Evolutionary conservation across 2,797 vertebrate genomes (phyloP), one percentile per base, ranked within the genome.

Genomic region (Pristis pectinata): DNA sequence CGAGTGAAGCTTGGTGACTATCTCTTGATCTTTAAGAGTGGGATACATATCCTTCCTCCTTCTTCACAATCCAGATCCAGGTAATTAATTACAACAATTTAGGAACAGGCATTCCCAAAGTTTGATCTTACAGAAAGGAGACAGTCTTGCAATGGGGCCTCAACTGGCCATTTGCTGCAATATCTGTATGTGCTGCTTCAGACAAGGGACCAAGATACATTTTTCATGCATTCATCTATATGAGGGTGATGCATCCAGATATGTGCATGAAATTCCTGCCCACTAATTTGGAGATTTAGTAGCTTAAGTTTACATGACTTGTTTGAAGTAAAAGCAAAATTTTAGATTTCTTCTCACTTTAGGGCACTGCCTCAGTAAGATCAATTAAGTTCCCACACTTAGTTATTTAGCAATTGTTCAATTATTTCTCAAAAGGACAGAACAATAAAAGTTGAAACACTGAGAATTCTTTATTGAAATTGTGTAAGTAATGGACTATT

Each of bases 391-490:
- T 9, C 7, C 61, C 41, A 1, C 34, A 91, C 87, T 41, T 67
- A 11, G 61, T 61, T 67, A 67, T 8, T 37, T 41, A 24, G 61
- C 87, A 41, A 91, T 67, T 67, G n/a, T 91, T 41, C 8, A 19
- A 41, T 91, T 67, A 67, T 91, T 91, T 67, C 87, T 67, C 92
- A 13, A 27, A 41, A 10, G 22, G 22, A 74, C 24, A 11, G 22
- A 93, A 53, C 44, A 24, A 93, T 34, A 72, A 93, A 49, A 93
- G 44, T 1, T 64, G 44, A 93, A 70, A n/a, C 37, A 64, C 8
- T 44, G 70, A 44, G 59, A 72, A 49, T 76, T 94, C 92, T 74
- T 53, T 94, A 94, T 37, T 44, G 6, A 76, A 76, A 94, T 76
- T 94, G 70, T 56, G n/a, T 37, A 67, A 41, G 61, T 41, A 67